These are phyloP conservation scores for Sarcophaga subvicina DNA, from an alignment of 2,888 invertebrate species.

Conservation along the genomic window DNA sequence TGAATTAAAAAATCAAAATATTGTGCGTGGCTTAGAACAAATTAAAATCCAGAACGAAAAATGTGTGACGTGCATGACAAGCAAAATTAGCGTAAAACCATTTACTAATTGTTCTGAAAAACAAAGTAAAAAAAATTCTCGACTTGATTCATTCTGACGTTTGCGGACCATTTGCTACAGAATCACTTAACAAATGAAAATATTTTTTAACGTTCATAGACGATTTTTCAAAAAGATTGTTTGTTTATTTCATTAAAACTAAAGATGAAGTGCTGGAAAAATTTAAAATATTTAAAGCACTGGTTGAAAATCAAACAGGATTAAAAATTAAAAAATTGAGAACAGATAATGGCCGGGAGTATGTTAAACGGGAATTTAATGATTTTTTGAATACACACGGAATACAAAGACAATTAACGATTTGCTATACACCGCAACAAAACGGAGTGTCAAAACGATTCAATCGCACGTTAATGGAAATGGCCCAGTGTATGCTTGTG, in stretches of 20 bases:
- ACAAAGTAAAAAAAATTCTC: constrained; percentile 19
- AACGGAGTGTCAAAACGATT: too few species aligned
- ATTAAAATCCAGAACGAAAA: constrained; percentile 22
- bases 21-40: constrained; percentile 50
- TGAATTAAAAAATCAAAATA: constrained; percentile 43
- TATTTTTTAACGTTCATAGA: too few species aligned
- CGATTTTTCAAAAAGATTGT: too few species aligned
- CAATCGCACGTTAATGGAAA: constrained; percentile 56
- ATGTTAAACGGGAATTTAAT: constrained; percentile 12
- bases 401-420: too few species aligned
- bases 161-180: too few species aligned
- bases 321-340: constrained; percentile 39
- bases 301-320: constrained; percentile 33
- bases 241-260: too few species aligned
- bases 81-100: constrained; percentile 52
- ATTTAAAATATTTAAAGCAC: too few species aligned
- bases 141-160: background rate
- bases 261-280: too few species aligned
- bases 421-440: too few species aligned
- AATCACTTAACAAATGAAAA: too few species aligned
- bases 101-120: constrained; percentile 54
- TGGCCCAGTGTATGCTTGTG: constrained; percentile 73
- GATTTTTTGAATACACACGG: too few species aligned
- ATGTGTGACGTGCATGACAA: constrained; percentile 49
- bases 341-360: constrained; percentile 56